Percentiles rank a stretch among this genome's conserved stretches.
Conservation (phyloP, 2,888 invertebrate genomes). For the Lithosia quadra region DNA sequence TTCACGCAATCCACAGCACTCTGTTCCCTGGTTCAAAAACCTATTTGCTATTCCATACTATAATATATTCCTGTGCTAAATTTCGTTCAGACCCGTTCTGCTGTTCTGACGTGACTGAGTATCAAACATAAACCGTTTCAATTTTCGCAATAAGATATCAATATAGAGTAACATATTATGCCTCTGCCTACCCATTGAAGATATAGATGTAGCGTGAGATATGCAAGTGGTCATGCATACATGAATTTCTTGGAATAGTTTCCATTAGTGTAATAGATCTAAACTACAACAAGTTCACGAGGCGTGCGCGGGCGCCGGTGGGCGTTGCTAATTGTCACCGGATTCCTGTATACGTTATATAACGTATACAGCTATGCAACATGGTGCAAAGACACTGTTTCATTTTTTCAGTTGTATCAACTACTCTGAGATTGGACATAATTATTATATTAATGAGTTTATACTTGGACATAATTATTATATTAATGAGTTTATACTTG, state of each 20-base stretch:
- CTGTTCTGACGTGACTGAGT: too few species aligned
- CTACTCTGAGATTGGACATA: background rate
- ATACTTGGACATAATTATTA: background rate
- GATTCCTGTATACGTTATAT: slow-evolving; percentile 65
- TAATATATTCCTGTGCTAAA: too few species aligned
- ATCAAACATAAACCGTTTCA: too few species aligned
- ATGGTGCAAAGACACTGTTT: background rate
- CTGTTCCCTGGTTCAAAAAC: too few species aligned
- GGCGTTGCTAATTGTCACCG: slow-evolving; percentile 74
- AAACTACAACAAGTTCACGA: slow-evolving; percentile 57
- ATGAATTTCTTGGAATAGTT: background rate
- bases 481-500: background rate
- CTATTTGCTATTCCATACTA: too few species aligned
- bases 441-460: background rate
- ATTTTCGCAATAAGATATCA: too few species aligned
- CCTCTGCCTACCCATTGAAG: too few species aligned
- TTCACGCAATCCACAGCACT: too few species aligned
- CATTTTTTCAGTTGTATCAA: background rate
- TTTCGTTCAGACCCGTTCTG: too few species aligned
- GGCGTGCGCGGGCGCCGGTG: slow-evolving; percentile 60
- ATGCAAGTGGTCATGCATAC: background rate
- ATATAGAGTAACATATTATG: too few species aligned
- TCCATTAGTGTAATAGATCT: background rate
- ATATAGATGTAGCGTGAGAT: too few species aligned
- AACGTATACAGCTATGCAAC: slow-evolving; percentile 8